These are phyloP conservation scores for Axis porcinus DNA, from an alignment of 2,113 vertebrate genomes.

Conservation along the genomic window DNA sequence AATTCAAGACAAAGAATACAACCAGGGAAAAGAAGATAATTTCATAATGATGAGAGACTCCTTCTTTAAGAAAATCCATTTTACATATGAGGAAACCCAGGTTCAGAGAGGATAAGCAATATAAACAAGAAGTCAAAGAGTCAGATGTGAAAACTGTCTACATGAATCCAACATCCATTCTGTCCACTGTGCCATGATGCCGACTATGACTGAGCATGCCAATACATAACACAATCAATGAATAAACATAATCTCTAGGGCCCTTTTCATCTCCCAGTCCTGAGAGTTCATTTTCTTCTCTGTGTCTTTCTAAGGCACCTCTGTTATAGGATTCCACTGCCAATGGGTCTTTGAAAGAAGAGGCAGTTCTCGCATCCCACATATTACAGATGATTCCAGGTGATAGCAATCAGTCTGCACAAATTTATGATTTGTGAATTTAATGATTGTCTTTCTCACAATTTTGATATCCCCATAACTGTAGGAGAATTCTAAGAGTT, in stretches of 20 bases:
- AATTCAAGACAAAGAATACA: neutral
- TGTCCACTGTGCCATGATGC: too few species aligned
- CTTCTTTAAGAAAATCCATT: neutral
- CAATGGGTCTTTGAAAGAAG: neutral
- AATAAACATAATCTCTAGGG: neutral
- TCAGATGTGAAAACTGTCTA: neutral
- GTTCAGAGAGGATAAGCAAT: neutral
- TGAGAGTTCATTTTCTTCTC: neutral
- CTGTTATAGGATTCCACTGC: neutral
- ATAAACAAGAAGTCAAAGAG: neutral
- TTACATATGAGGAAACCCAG: neutral
- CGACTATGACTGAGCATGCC: neutral
- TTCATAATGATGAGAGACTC: neutral
- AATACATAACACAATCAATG: neutral
- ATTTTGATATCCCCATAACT: neutral
- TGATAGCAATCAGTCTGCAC: neutral
- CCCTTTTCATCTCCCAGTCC: neutral
- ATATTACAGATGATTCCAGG: neutral
- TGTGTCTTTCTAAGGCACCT: neutral
- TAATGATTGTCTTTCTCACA: neutral
- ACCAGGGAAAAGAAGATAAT: neutral
- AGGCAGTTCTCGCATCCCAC: neutral
- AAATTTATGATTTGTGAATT: neutral
- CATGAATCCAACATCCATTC: neutral
- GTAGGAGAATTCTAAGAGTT: neutral